A percentile compares a stretch with the other conserved stretches of the same genome.
phyloP scores from a whole-genome alignment of 2,888 invertebrate genomes.

The Perithous albicinctus region DNA sequence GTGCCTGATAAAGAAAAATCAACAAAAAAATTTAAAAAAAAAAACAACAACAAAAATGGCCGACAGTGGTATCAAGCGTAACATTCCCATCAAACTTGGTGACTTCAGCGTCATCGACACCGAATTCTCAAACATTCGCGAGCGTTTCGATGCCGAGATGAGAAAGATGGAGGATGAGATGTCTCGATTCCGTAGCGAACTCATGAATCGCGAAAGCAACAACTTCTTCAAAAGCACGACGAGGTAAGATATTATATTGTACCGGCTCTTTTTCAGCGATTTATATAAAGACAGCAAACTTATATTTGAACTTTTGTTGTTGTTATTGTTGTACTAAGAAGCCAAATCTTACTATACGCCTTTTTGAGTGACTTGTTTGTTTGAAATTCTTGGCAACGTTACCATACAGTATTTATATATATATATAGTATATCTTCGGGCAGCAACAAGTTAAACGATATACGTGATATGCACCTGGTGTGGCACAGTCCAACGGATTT shows the following conservation, averaged over 20 bases:
- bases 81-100: slow-evolving; percentile 96
- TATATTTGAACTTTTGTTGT: too few relatives aligned
- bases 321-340: slow-evolving; percentile 21
- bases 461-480: neutral
- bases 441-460: slow-evolving; percentile 58
- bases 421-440: neutral
- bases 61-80: slow-evolving; percentile 93
- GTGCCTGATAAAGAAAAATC: slow-evolving; percentile 30
- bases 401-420: neutral
- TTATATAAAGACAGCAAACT: too few relatives aligned
- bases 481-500: neutral
- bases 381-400: slow-evolving; percentile 46
- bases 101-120: slow-evolving; percentile 98
- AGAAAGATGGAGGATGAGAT: slow-evolving; percentile 99
- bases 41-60: slow-evolving; percentile 87
- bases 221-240: slow-evolving; percentile 96
- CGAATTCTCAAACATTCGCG: slow-evolving; percentile 98
- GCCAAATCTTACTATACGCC: neutral
- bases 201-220: slow-evolving; percentile 96
- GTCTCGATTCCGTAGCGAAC: slow-evolving; percentile 96
- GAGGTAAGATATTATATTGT: slow-evolving; percentile 87
- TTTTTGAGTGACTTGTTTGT: neutral
- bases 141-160: slow-evolving; percentile 98
- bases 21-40: slow-evolving; percentile 8
- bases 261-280: too few relatives aligned